Evolutionary conservation across 1,140 invertebrate species (phyloP), one percentile per base, ranked within the genome.

Genomic region (Sarcophaga bullata): DNA sequence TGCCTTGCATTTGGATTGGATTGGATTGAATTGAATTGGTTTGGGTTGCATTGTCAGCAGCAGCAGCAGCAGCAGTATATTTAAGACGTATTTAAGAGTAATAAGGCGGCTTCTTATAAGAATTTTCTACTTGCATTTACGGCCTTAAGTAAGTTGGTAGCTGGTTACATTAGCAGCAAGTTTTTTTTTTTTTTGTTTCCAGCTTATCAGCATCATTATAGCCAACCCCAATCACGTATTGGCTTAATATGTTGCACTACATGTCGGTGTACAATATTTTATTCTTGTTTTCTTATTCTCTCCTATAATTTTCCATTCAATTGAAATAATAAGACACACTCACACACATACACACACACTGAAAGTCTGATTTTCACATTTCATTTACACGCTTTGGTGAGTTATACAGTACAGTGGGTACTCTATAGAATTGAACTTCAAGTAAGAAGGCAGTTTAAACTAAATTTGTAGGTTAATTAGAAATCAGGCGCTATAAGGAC

Each of bases 141-240:
- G 25, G 25, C 25, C n/a, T n/a, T 37, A 37, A 37, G 25, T 37
- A 37, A 37, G 25, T 37, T 37, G 25, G 25, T 37, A 37, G 25
- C 25, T 37, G 25, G 25, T 37, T 37, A 37, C 25, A 37, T 37
- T 37, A 68, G 62, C 62, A 68, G 62, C 19, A 37, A 68, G 62
- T 19, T 68, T 4, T 68, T 9, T 19, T 68, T 17, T 68, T 7
- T 25, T 62, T 15, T 11, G n/a, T 37, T 37, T 37, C 52, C 5
- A 25, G 75, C 75, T 78, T 78, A 78, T 78, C 75, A 50, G 25
- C 75, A 78, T 78, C 75, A 50, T 78, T 78, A 78, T 19, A 52
- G 75, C 48, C 75, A 78, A 50, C 75, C n/a, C 75, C 75, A 50
- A 19, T 78, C 48, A 78, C 75, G 75, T 78, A 78, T 50, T 78